A percentile compares a stretch with the other conserved stretches of the same genome.
Conservation (phyloP, 2,113 vertebrate species). For the Martes martes region DNA sequence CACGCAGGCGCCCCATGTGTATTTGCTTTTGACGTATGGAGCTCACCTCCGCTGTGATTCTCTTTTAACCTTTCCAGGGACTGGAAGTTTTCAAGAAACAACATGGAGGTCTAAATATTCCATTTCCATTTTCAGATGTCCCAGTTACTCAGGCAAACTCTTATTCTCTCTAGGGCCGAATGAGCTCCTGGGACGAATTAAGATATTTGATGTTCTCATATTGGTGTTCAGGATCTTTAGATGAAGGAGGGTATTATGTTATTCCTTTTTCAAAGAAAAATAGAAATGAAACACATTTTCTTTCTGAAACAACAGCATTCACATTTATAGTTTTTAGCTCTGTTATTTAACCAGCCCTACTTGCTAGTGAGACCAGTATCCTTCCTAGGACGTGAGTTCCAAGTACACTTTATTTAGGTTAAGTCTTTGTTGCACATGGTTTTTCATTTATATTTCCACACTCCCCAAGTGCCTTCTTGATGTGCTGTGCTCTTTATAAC, state of each 20-base stretch:
- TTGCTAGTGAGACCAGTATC: neutral
- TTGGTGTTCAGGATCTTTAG: neutral
- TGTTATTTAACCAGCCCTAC: neutral
- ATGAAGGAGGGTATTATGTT: neutral
- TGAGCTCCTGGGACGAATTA: conserved; percentile 32
- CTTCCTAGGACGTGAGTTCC: neutral
- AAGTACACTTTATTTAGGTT: neutral
- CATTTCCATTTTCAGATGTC: conserved; percentile 45
- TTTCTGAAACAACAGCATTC: neutral
- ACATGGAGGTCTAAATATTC: conserved; percentile 35
- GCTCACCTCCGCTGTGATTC: neutral
- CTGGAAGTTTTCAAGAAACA: conserved; percentile 9
- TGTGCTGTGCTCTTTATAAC: neutral
- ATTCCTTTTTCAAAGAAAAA: conserved; percentile 20
- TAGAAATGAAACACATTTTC: neutral
- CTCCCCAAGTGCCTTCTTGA: conserved; percentile 7
- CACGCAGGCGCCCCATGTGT: neutral
- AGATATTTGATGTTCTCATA: conserved; percentile 34
- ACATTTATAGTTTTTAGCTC: neutral
- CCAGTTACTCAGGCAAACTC: conserved; percentile 32
- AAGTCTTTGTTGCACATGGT: neutral
- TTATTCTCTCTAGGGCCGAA: conserved; percentile 39
- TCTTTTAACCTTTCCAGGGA: conserved; percentile 24
- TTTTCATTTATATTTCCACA: conserved; percentile 34
- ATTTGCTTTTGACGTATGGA: neutral